Evolutionary conservation across 2,888 invertebrate genomes (phyloP), one percentile per base, ranked within the genome.

Genomic region (Cerastoderma edule): DNA sequence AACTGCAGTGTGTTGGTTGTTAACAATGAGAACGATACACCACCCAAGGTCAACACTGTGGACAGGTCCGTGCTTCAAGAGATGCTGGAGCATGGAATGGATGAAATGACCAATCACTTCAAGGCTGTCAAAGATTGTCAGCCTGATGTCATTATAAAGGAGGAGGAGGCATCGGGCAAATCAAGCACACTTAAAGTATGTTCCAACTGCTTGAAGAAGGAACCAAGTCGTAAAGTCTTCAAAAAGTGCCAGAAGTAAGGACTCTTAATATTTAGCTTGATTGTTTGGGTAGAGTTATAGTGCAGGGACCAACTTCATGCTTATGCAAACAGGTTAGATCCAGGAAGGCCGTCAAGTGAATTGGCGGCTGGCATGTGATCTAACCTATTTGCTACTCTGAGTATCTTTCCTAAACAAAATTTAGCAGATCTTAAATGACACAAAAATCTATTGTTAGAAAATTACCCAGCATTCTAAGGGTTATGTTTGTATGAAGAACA

Each of bases 231-330:
- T 16, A 85, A 82, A 57, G 68, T 80, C 33, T 86, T 80, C 72
- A 84, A 84, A 64, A 86, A 86, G 63, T 86, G 86, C 76, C 85
- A 84, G 57, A 86, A 83, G 86, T 86, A 83, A 76, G 85, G 70
- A n/a, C 28, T 28, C 22, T 56, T 2, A 10, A 16, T 16, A n/a
- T 6, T 6, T 50, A n/a, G n/a, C n/a, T n/a, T n/a, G n/a, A n/a
- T n/a, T 50, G 5, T n/a, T 50, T 50, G 10, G 22, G 50, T n/a
- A 50, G 22, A 6, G 10, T 6, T 50, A 10, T 6, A 6, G 22
- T n/a, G 22, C 10, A 16, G 50, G 22, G 22, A 50, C 6, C 22
- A 6, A 13, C 10, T 10, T 50, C 10, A n/a, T 50, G 10, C 10
- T 6, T 50, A n/a, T 6, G 50, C 50, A 50, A n/a, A 50, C 6